Conservation (phyloP, 2,797 vertebrate genomes). For the Rachycentron canadum region DNA sequence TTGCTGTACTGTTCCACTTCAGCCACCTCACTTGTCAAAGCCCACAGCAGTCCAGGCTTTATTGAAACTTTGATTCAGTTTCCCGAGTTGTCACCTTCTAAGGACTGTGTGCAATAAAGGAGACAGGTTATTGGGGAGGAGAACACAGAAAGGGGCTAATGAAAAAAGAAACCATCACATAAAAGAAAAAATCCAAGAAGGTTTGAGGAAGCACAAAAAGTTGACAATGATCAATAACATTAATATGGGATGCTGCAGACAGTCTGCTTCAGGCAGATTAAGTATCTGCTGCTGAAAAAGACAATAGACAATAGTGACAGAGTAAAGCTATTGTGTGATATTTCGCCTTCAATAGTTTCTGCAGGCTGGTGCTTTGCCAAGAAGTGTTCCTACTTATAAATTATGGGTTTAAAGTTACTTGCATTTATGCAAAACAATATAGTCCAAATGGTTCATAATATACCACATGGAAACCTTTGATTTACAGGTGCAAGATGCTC, state of each 20-base stretch:
- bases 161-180: constrained; percentile 76
- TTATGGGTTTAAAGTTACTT: constrained; percentile 5
- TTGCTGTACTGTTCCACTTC: constrained; percentile 67
- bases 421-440: background rate
- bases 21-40: constrained; percentile 80
- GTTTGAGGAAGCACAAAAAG: constrained; percentile 57
- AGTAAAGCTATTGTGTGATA: constrained; percentile 31
- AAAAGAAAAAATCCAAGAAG: constrained; percentile 53
- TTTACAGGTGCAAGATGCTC: constrained; percentile 1
- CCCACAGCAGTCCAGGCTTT: constrained; percentile 79
- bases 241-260: constrained; percentile 78
- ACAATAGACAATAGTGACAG: constrained; percentile 54
- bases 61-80: constrained; percentile 85
- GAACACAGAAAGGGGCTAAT: constrained; percentile 65
- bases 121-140: constrained; percentile 79
- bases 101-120: constrained; percentile 84
- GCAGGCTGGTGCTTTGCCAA: background rate
- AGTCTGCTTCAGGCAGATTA: constrained; percentile 68
- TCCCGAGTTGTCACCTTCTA: constrained; percentile 83
- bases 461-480: background rate
- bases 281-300: constrained; percentile 60
- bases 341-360: constrained; percentile 26
- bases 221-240: constrained; percentile 86
- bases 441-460: constrained; percentile 4
- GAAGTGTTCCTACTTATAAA: constrained; percentile 13